Conservation (phyloP, 2,888 invertebrate species). For the Ernsta delagoae region DNA sequence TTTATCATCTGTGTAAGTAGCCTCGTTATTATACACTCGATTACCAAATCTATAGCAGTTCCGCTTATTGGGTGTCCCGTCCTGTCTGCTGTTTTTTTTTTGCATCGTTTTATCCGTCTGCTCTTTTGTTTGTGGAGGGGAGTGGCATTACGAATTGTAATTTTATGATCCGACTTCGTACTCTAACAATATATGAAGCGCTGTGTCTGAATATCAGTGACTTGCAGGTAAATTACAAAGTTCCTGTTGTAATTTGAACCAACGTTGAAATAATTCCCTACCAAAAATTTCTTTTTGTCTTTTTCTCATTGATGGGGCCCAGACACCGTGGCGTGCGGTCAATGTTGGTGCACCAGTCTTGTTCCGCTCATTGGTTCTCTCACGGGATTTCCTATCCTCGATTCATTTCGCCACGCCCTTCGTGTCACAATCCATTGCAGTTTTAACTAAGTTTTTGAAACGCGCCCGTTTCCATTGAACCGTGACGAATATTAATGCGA, state of each 20-base stretch:
- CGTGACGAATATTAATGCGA: slow-evolving; percentile 31
- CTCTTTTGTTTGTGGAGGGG: background rate
- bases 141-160: background rate
- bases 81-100: background rate
- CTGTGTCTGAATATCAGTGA: background rate
- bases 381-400: slow-evolving; percentile 13
- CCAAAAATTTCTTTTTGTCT: background rate
- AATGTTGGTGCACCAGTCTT: background rate
- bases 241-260: background rate
- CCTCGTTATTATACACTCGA: slow-evolving; percentile 18
- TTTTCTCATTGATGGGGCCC: background rate
- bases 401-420: slow-evolving; percentile 24
- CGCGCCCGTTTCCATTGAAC: slow-evolving; percentile 23
- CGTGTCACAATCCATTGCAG: slow-evolving; percentile 30
- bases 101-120: background rate
- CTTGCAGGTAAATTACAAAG: too few relatives aligned
- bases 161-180: background rate
- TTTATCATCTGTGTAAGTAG: slow-evolving; percentile 20
- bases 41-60: slow-evolving; percentile 28
- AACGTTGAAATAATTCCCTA: background rate
- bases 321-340: background rate
- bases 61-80: slow-evolving; percentile 20
- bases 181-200: background rate
- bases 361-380: slow-evolving; percentile 16
- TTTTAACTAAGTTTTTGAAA: slow-evolving; percentile 25